Evolutionary conservation across 2,888 invertebrate genomes (phyloP), one percentile per base, ranked within the genome.

Genomic region (Drosophila monieri): DNA sequence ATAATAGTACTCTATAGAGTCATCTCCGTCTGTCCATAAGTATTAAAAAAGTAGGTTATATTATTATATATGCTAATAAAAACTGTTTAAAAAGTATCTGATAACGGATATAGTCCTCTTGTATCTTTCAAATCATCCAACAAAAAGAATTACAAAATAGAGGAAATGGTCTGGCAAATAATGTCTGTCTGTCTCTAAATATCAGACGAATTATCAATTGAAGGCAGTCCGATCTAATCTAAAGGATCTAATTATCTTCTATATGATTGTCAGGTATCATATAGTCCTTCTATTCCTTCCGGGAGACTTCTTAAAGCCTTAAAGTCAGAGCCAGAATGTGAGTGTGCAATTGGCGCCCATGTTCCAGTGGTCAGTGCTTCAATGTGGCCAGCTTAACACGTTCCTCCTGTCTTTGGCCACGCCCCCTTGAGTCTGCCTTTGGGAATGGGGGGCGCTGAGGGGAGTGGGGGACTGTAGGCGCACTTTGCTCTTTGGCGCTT

Each of bases 401-500:
- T 57, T 71, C 56, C 54, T 35, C 12, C 35, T 44, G 2, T 25
- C 54, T 25, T 18, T 23, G 14, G 44, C 43, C 65, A 49, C 48
- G 57, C 57, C 57, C 59, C 18, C 25, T 10, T 35, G 14, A 35
- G 41, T 3, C 41, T 14, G 6, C 21, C 46, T 35, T 41, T 4
- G 0, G 23, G 37, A 23, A 10, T n/a, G n/a, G 14, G 35, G 32
- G 3, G 49, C 12, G 9, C 3, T 32, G n/a, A 5, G 1, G 35
- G 15, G 4, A 8, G 12, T 27, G 52, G 51, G 39, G 35, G 43
- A 30, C 43, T 53, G 69, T 71, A 69, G 62, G 62, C 70, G 57
- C 70, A 71, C 60, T 70, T 61, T 64, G 65, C 65, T 62, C 67
- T 67, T 44, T 59, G 69, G 53, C 46, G 47, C 54, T 59, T 46